Evolutionary conservation across 2,888 invertebrate species (phyloP), one percentile per base, ranked within the genome.

Genomic region (Pardosa pseudoannulata): DNA sequence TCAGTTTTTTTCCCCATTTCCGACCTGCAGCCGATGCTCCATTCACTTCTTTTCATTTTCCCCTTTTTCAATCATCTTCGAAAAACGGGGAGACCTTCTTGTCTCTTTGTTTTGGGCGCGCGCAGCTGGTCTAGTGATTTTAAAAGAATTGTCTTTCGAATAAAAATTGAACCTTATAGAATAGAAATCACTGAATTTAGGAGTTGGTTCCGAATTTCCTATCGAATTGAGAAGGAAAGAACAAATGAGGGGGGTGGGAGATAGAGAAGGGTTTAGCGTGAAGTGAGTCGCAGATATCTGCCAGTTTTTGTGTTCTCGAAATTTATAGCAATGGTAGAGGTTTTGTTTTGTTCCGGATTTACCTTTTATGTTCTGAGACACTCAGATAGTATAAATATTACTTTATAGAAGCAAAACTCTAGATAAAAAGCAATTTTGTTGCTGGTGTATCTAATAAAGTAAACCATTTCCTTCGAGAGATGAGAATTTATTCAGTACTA

Each of bases 121-220:
- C 70, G 73, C 80, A 80, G 80, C 41, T 80, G 80, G 73, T 39
- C 32, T 36, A 78, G 41, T 27, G 41, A 41, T 70, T 36, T 28
- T 39, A 28, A 9, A 41, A 28, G 23, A 16, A 31, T 28, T 36
- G 28, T 46, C 28, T 29, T 56, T 73, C 50, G 13, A 56, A 80
- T 80, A 67, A 73, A 68, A 73, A 73, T 23, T 28, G 73, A 32
- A 50, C 46, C 27, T 41, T 5, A 31, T 11, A 23, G 46, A 73
- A 72, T 46, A 67, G 73, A 80, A 68, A 46, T 70, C 70, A 36
- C 28, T 41, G 41, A 70, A 41, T 70, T 39, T 50, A 67, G 46
- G 2, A 23, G 1, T 56, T 56, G 1, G n/a, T 2, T 23, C 7
- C 3, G 23, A 56, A 23, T 56, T 56, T 23, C 23, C 23, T 16